Evolutionary conservation across 2,113 vertebrate genomes (phyloP), one percentile per base, ranked within the genome.

Genomic region (Takifugu bimaculatus): DNA sequence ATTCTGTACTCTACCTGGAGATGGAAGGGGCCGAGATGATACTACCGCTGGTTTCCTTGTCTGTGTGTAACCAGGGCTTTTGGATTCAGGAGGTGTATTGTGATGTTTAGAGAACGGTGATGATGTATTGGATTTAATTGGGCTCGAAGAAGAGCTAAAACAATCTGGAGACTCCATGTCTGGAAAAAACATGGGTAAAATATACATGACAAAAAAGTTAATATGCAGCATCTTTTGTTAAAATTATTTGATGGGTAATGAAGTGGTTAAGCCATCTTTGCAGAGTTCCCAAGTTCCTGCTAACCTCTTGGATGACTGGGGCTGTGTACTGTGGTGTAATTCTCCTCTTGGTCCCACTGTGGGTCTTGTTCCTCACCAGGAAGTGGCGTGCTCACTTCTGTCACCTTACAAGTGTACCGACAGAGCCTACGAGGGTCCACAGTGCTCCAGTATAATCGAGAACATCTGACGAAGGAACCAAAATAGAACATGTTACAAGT

Each of bases 361-460:
- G 79, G 87, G 50, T 90, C 79, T 0, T 79, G 86, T 43, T 89
- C 87, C 60, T 89, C 90, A 39, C 90, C 88, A 0, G 82, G 90
- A 4, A 91, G 90, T 52, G 91, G 91, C 0, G 92, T 92, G 48
- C 89, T 92, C 60, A 92, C 90, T 62, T 96, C 95, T 6, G 91
- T 90, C 62, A 96, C 90, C 54, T 90, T 92, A 74, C 93, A 96
- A 57, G 92, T 94, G 89, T 96, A 96, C 77, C 82, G 91, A 73
- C 94, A 95, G 67, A 88, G 92, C 52, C 87, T 89, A 47, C 92
- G 89, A 14, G 94, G 94, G 66, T 96, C 93, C 58, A 93, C 85
- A 0, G 95, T 96, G 90, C 95, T 96, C 95, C 94, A 96, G 72
- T 94, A 96, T 70, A 94, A 88, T 2, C 95, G 92, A 29, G 93